Conservation (phyloP, 1,140 invertebrate species). For the Plectrocnemia conspersa region DNA sequence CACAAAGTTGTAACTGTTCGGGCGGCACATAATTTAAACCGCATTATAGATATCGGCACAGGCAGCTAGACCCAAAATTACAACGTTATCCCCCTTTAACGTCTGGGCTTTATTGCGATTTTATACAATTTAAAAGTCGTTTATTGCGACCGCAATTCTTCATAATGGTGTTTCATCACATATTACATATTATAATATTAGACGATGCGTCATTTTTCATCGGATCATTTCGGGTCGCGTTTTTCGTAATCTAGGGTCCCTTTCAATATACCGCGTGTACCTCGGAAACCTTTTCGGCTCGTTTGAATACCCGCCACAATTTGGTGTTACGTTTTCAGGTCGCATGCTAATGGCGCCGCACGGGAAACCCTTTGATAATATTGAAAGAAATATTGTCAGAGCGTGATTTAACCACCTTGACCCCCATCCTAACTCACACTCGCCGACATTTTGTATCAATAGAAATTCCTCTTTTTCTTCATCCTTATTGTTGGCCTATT, state of each 20-base stretch:
- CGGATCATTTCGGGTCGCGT: not conserved
- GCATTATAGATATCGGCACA: too few relatives aligned
- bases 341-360: not conserved
- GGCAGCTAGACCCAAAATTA: too few relatives aligned
- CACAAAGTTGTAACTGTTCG: too few relatives aligned
- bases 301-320: not conserved
- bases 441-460: not conserved
- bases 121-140: too few relatives aligned
- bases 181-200: not conserved
- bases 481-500: too few relatives aligned
- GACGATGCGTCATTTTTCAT: slow-evolving; percentile 1
- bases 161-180: slow-evolving; percentile 1
- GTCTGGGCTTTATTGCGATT: too few relatives aligned
- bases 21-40: too few relatives aligned
- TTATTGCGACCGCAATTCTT: too few relatives aligned
- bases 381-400: too few relatives aligned
- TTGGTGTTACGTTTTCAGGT: not conserved
- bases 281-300: not conserved
- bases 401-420: not conserved
- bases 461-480: too few relatives aligned
- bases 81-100: too few relatives aligned
- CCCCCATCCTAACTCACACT: not conserved
- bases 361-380: not conserved
- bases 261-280: slow-evolving; percentile 12
- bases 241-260: not conserved